Conservation (phyloP, 2,888 invertebrate species). For the Ophion obscuratus region DNA sequence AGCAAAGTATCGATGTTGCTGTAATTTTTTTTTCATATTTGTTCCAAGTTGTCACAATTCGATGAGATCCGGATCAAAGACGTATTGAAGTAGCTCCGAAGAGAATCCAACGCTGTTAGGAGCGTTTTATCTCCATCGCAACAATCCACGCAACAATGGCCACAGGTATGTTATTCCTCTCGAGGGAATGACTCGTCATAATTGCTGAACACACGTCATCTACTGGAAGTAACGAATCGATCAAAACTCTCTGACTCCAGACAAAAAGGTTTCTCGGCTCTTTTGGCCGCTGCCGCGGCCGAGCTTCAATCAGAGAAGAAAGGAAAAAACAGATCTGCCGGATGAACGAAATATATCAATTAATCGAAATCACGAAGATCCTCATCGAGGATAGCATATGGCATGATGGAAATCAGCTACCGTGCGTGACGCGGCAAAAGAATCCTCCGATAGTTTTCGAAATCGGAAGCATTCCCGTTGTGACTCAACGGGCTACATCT, state of each 20-base stretch:
- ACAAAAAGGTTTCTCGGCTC: slow-evolving; percentile 52
- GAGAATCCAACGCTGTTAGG: no score
- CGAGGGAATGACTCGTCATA: slow-evolving; percentile 17
- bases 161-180: slow-evolving; percentile 49
- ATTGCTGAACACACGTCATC: slow-evolving; percentile 34
- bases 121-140: no score
- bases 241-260: slow-evolving; percentile 71
- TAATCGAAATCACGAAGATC: slow-evolving; percentile 71
- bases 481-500: neutral
- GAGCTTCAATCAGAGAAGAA: slow-evolving; percentile 59
- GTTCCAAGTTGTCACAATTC: no score
- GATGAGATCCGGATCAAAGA: no score
- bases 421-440: slow-evolving; percentile 31
- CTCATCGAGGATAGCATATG: slow-evolving; percentile 16
- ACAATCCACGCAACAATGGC: no score
- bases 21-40: no score
- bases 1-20: no score
- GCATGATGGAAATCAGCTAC: slow-evolving; percentile 42
- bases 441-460: neutral
- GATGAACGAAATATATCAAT: slow-evolving; percentile 77
- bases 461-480: neutral
- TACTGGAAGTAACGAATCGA: slow-evolving; percentile 73
- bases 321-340: slow-evolving; percentile 69
- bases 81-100: no score
- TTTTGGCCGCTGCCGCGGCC: neutral